phyloP scores from a whole-genome alignment of 2,797 vertebrate genomes.

The Pristis pectinata region DNA sequence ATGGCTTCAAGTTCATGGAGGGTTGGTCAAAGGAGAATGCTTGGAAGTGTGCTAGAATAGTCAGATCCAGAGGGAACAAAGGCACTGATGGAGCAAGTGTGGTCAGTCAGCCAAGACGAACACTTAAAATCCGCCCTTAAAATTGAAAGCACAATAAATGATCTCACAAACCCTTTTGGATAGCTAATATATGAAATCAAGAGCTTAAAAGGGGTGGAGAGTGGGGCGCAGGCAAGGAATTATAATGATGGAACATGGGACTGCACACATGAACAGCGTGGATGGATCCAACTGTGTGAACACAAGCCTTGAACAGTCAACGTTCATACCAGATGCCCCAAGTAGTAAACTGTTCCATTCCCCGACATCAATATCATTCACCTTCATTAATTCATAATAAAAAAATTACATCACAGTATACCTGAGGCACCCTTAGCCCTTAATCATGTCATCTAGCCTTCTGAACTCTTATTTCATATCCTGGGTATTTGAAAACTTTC shows the following conservation, averaged over 20 bases:
- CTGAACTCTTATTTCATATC: constrained; percentile 7
- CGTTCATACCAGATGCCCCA: background rate
- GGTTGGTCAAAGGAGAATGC: too few relatives aligned
- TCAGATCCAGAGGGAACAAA: too few relatives aligned
- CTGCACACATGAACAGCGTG: background rate
- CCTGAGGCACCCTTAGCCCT: background rate
- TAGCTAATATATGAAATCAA: too few relatives aligned
- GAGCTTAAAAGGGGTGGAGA: too few relatives aligned
- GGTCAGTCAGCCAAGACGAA: background rate
- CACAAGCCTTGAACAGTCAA: background rate
- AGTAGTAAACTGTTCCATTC: background rate
- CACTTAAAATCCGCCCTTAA: background rate
- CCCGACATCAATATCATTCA: background rate
- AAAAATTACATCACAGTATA: background rate
- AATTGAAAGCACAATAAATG: background rate
- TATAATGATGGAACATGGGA: background rate
- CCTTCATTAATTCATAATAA: background rate
- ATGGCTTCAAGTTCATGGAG: too few relatives aligned
- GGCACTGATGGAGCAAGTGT: background rate
- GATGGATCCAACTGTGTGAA: background rate
- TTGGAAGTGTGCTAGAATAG: too few relatives aligned
- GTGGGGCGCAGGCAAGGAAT: background rate
- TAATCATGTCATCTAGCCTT: background rate
- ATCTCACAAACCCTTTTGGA: background rate
- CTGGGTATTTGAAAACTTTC: constrained; percentile 10